A percentile compares a stretch with the other conserved stretches of the same genome.
Conservation (phyloP, 2,113 vertebrate genomes). For the Oriolus oriolus region DNA sequence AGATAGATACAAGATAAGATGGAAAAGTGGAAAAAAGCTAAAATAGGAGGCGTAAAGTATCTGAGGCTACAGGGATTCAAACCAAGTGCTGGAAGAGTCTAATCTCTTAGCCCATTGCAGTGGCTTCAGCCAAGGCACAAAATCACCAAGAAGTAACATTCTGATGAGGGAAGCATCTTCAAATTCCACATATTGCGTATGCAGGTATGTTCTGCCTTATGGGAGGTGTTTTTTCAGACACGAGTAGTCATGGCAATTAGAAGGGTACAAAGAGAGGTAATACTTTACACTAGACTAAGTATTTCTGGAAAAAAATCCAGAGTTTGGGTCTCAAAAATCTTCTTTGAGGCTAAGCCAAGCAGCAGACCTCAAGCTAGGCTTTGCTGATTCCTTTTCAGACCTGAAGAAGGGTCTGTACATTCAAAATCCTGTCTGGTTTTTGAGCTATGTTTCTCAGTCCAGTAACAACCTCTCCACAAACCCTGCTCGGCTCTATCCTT, state of each 20-base stretch:
- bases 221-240: not conserved
- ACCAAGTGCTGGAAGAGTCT: not conserved
- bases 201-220: not conserved
- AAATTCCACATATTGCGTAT: not conserved
- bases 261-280: not conserved
- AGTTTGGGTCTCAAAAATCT: not conserved
- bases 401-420: not conserved
- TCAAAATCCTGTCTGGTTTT: not conserved
- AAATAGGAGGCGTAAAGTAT: not conserved
- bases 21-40: not conserved
- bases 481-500: not conserved
- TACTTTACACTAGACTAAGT: not conserved
- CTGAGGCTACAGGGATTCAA: not conserved
- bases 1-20: not conserved
- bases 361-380: not conserved
- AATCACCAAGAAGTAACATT: not conserved
- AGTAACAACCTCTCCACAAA: not conserved
- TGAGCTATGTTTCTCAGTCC: not conserved
- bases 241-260: fast-evolving
- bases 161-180: not conserved
- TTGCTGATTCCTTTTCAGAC: not conserved
- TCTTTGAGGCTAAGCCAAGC: not conserved
- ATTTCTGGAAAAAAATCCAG: not conserved
- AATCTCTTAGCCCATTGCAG: not conserved
- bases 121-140: not conserved